phyloP scores from a whole-genome alignment of 2,888 invertebrate genomes.

The Cheilosia variabilis region DNA sequence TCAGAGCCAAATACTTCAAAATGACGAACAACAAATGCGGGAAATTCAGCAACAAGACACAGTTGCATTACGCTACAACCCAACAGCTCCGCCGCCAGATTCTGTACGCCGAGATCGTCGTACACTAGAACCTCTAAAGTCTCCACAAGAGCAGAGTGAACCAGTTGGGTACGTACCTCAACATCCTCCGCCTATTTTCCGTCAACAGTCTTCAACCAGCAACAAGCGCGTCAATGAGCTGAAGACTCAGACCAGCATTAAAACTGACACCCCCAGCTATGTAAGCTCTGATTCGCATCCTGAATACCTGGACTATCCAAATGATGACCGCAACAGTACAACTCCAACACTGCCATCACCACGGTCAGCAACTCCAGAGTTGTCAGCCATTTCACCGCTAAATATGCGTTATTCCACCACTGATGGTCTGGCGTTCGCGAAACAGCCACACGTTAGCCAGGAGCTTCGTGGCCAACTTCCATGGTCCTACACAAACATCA shows the following conservation, averaged over 20 bases:
- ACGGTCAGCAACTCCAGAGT: constrained; percentile 72
- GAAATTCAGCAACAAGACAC: constrained; percentile 50
- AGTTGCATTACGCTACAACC: constrained; percentile 48
- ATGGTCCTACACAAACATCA: constrained; percentile 85
- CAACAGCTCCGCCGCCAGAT: constrained; percentile 64
- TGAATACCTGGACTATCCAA: constrained; percentile 80
- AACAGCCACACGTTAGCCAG: constrained; percentile 80
- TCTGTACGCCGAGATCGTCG: constrained; percentile 55
- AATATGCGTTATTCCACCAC: constrained; percentile 80
- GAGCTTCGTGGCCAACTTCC: constrained; percentile 86
- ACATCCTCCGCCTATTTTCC: constrained; percentile 2
- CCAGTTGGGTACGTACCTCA: background rate
- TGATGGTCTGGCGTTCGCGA: constrained; percentile 77
- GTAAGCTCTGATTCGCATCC: constrained; percentile 81
- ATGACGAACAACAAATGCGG: constrained; percentile 41
- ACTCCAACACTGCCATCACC: constrained; percentile 66
- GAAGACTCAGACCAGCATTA: constrained; percentile 31
- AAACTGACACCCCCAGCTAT: constrained; percentile 77
- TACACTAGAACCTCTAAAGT: constrained; percentile 59
- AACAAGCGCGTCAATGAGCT: constrained; percentile 48
- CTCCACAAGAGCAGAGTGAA: constrained; percentile 14
- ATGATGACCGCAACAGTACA: constrained; percentile 17
- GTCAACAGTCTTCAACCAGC: constrained; percentile 35
- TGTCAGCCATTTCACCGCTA: constrained; percentile 79
- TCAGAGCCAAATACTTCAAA: background rate